These are phyloP conservation scores for Protomyctophum bolini DNA, from an alignment of 2,113 vertebrate species.

Conservation along the genomic window DNA sequence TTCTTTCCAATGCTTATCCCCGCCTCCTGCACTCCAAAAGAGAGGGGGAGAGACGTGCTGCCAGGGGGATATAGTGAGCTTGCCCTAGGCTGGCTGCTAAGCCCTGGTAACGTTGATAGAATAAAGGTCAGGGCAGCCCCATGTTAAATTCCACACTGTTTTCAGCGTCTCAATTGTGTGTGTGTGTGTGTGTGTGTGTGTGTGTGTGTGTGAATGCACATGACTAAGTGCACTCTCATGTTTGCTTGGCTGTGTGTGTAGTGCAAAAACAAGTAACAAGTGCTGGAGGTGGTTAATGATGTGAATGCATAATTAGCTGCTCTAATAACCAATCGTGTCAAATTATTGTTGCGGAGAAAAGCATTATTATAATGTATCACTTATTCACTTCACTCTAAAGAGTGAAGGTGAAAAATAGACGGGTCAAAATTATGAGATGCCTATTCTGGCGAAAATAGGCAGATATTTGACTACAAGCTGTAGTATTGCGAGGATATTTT, in stretches of 20 bases:
- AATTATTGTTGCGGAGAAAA: no score
- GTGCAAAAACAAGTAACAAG: background rate
- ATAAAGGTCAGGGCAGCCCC: conserved; percentile 1
- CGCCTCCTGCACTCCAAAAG: conserved; percentile 8
- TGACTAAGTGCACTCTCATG: no score
- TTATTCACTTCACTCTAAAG: no score
- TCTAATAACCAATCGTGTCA: no score
- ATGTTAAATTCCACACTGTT: background rate
- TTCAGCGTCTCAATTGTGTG: background rate
- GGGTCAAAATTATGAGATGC: no score
- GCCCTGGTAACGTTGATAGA: background rate
- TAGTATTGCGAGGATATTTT: no score
- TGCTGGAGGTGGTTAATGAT: conserved; percentile 22
- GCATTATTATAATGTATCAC: no score
- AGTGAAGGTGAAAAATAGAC: no score
- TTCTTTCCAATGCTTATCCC: conserved; percentile 22
- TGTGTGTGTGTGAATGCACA: background rate
- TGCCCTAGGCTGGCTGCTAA: conserved; percentile 6
- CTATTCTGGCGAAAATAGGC: no score
- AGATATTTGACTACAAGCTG: no score
- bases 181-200: background rate
- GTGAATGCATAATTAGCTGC: conserved; percentile 24
- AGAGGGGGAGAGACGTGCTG: background rate
- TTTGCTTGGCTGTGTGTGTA: no score
- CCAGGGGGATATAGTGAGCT: background rate